Evolutionary conservation across 92 coral and sea anemone species (phyloP), one percentile per base, ranked within the genome.

Genomic region (Parazoanthus swiftii): DNA sequence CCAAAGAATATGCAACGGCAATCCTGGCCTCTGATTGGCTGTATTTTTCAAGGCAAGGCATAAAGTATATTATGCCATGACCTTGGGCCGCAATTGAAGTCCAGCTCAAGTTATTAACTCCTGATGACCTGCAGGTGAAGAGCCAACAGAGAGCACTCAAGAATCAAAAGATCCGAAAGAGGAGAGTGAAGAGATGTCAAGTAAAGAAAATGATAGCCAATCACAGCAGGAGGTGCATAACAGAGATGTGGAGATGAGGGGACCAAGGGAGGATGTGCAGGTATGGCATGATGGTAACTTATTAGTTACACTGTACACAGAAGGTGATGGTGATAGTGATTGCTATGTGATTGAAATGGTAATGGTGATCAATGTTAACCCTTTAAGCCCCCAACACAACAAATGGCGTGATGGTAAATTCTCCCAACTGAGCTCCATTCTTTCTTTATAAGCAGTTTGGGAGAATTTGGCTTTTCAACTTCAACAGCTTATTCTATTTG

Each of bases 231-330:
- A 29, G 26, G 65, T 29, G 23, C 86, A 67, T 16, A 43, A 84
- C 59, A 70, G 86, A 54, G 77, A 82, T 68, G 77, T 68, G 1
- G 38, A 82, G 26, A 63, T 37, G 54, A 71, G 46, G 77, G 78
- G 65, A 70, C 77, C 76, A 29, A 70, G 86, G 29, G 77, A 83
- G 6, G 86, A 44, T 25, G 21, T 70, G 39, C 77, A 68, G 86
- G 86, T 70, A 82, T 77, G 82, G n/a, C n/a, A 78, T n/a, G 54
- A 75, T 75, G 46, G 39, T 75, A 6, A 36, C 21, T 29, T 15
- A n/a, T 46, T n/a, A 68, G 74, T 68, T 68, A 68, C 26, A 29
- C 26, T 23, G 35, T 68, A 4, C 5, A 10, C 6, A n/a, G 6
- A 29, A 35, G 81, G 6, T 77, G 59, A 18, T 77, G 29, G 15